Evolutionary conservation across 2,113 vertebrate species (phyloP).

Genomic region (Peromyscus leucopus): DNA sequence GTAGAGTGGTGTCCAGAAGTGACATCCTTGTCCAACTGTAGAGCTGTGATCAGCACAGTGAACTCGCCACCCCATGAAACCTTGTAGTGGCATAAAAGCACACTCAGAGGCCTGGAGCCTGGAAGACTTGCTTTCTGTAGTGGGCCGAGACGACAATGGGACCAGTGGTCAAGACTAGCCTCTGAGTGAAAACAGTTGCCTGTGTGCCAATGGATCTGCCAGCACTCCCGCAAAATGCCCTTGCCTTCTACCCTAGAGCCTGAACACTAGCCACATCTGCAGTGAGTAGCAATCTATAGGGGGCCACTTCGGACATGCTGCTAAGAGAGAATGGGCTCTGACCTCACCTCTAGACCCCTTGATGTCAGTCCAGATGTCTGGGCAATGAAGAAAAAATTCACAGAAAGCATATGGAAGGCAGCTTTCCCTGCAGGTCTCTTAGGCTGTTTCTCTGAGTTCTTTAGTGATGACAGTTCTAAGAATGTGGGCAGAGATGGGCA

Average conservation of each 20-base stretch:
- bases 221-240: background rate
- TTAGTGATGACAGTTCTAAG: background rate
- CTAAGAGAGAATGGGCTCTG: background rate
- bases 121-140: background rate
- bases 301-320: background rate
- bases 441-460: background rate
- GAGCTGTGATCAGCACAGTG: background rate
- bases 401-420: fast-evolving
- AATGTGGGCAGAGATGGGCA: background rate
- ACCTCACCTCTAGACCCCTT: background rate
- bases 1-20: fast-evolving
- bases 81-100: background rate
- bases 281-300: background rate
- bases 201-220: background rate
- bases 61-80: background rate
- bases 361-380: background rate
- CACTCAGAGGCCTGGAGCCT: background rate
- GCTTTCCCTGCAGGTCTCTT: background rate
- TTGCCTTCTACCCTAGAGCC: background rate
- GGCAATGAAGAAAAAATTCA: background rate
- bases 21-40: too few relatives aligned
- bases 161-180: background rate
- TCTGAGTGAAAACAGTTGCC: background rate
- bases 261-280: background rate
- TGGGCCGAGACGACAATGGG: background rate